Percentiles rank a stretch among this genome's conserved stretches.
phyloP scores from a whole-genome alignment of 1,140 invertebrate genomes.

The Polypedilum pembai region DNA sequence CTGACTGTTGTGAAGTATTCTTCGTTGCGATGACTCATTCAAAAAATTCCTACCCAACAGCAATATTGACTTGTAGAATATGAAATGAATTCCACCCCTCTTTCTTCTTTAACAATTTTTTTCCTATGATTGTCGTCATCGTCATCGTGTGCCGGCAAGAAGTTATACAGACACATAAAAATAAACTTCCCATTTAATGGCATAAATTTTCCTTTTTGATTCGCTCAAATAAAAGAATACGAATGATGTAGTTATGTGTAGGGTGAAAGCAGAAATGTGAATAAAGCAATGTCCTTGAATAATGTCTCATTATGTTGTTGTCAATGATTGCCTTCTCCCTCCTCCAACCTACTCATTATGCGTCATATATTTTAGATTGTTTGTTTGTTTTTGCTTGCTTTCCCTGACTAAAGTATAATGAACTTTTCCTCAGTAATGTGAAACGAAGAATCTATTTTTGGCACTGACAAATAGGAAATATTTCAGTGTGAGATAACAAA shows the following conservation, averaged over 20 bases:
- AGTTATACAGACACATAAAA: background rate
- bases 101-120: background rate
- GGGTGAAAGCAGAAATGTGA: background rate
- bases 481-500: no score
- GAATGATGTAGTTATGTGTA: background rate
- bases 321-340: no score
- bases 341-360: no score
- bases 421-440: no score
- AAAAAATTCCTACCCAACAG: background rate
- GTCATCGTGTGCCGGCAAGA: background rate
- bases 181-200: background rate
- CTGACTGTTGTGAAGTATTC: background rate
- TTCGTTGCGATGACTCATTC: background rate
- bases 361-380: no score
- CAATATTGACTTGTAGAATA: background rate
- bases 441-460: no score
- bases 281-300: background rate
- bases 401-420: no score
- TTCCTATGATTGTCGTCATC: slow-evolving; percentile 6
- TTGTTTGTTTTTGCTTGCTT: no score
- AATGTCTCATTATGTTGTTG: background rate
- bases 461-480: no score
- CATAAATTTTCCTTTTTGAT: background rate
- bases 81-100: background rate
- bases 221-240: background rate